These are phyloP conservation scores for Lepidurus packardi DNA, from an alignment of 1,140 invertebrate species.

Conservation along the genomic window DNA sequence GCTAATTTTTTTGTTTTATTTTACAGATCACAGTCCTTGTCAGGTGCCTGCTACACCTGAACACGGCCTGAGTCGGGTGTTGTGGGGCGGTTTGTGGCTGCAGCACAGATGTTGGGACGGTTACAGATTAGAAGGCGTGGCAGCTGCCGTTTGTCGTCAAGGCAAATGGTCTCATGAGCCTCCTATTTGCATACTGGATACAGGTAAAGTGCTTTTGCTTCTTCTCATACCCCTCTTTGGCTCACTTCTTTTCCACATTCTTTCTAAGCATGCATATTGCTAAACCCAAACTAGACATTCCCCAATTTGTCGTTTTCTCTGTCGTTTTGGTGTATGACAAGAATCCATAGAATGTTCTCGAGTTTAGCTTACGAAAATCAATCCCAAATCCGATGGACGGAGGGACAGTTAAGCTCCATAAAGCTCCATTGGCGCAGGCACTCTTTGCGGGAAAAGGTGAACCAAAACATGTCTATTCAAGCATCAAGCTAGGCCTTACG, in stretches of 20 bases:
- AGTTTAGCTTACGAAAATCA: too few species aligned
- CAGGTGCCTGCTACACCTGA: slow-evolving; percentile 27
- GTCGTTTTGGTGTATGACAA: too few species aligned
- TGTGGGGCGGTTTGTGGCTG: slow-evolving; percentile 32
- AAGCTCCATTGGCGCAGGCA: too few species aligned
- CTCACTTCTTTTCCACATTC: background rate
- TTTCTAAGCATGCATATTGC: too few species aligned
- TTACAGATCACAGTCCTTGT: background rate
- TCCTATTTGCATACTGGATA: slow-evolving; percentile 26
- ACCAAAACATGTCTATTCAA: too few species aligned
- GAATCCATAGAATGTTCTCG: too few species aligned
- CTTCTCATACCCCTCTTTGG: background rate
- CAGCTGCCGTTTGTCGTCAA: slow-evolving; percentile 32
- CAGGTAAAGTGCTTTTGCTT: background rate
- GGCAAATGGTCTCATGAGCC: slow-evolving; percentile 33
- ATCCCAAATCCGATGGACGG: too few species aligned
- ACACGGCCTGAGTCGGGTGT: slow-evolving; percentile 31
- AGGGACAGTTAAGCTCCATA: too few species aligned
- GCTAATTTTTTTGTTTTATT: background rate
- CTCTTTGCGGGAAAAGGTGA: too few species aligned
- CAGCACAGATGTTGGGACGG: slow-evolving; percentile 31
- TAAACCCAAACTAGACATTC: too few species aligned
- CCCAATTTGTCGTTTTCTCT: too few species aligned
- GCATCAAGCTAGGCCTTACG: too few species aligned
- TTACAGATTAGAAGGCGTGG: slow-evolving; percentile 30